Evolutionary conservation across 1,140 invertebrate genomes (phyloP), one percentile per base, ranked within the genome.

Genomic region (Drosophila novamexicana): DNA sequence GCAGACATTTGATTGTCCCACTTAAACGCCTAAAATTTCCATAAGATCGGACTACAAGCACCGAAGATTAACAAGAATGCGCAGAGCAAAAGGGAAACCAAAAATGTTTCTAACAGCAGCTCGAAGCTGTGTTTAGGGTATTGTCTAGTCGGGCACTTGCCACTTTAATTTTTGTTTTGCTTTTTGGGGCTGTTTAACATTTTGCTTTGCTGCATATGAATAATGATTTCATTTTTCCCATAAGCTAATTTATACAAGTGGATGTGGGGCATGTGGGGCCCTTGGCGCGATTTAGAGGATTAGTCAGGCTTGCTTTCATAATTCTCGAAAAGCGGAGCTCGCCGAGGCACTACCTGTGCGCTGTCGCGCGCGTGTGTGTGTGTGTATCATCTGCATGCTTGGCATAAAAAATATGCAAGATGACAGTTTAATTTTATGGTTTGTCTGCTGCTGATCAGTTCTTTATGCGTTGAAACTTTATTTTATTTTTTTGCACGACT

Each of bases 371-470:
- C 10, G 8, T 50, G 32, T 49, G 37, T 45, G 10, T 49, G 10
- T 29, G 22, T 29, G 2, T 71, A 75, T 71, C 65, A 64, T 75
- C 62, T 79, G 66, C 77, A 75, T 83, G 84, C 80, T 77, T 47
- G 76, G 88, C 84, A 89, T 89, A 90, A 91, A 91, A 89, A 91
- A 91, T 91, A 91, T 91, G 88, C 90, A 91, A 91, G 90, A 91
- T 91, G 90, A 91, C 90, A 91, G 90, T 91, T 91, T 91, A 91
- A 91, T 91, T 91, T 91, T 91, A 91, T 91, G 90, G 90, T 91
- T 91, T 91, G 86, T 91, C 90, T 91, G 90, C 81, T 91, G 86
- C 90, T 90, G 90, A 91, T 91, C 90, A 91, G 90, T 91, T 91
- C 84, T 89, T 89, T 89, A 89, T 89, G 84, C 84, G 84, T 70